These are phyloP conservation scores for Salvator merianae DNA, from an alignment of 2,113 vertebrate species.

Conservation along the genomic window DNA sequence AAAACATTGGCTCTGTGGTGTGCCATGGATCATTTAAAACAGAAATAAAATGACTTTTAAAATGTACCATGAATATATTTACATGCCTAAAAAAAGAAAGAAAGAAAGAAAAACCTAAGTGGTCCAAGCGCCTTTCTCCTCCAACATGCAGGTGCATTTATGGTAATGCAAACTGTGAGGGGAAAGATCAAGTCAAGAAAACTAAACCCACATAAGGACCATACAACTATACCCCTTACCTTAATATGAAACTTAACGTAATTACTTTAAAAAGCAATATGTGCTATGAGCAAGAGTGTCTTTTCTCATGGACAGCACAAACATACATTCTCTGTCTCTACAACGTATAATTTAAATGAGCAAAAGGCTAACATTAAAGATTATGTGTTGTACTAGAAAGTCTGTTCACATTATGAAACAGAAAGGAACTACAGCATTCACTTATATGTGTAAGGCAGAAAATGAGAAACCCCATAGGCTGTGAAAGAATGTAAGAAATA, in stretches of 20 bases:
- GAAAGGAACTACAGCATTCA: neutral
- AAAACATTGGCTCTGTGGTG: conserved; percentile 69
- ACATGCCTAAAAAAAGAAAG: conserved; percentile 52
- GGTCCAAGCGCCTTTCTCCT: conserved; percentile 43
- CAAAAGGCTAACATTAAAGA: conserved; percentile 61
- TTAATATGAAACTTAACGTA: conserved; percentile 52
- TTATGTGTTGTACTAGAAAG: conserved; percentile 59
- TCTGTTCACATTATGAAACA: neutral
- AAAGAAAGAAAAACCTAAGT: conserved; percentile 30
- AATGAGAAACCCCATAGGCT: neutral
- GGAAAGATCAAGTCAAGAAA: conserved; percentile 29
- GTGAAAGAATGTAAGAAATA: neutral
- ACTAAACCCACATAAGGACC: conserved; percentile 44
- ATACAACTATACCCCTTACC: conserved; percentile 48
- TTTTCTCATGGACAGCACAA: conserved; percentile 40
- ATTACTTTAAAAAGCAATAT: conserved; percentile 42
- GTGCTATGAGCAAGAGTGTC: conserved; percentile 2
- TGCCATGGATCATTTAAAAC: conserved; percentile 64
- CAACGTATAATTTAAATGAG: conserved; percentile 61
- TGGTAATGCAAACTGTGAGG: conserved; percentile 16
- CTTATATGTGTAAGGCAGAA: neutral
- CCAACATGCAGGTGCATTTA: conserved; percentile 11
- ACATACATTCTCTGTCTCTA: conserved; percentile 68
- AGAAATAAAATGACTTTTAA: conserved; percentile 70
- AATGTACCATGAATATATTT: conserved; percentile 70